A percentile compares a stretch with the other conserved stretches of the same genome.
Evolutionary conservation across 2,888 invertebrate species (phyloP).

Genomic region (Aphodius granarius): DNA sequence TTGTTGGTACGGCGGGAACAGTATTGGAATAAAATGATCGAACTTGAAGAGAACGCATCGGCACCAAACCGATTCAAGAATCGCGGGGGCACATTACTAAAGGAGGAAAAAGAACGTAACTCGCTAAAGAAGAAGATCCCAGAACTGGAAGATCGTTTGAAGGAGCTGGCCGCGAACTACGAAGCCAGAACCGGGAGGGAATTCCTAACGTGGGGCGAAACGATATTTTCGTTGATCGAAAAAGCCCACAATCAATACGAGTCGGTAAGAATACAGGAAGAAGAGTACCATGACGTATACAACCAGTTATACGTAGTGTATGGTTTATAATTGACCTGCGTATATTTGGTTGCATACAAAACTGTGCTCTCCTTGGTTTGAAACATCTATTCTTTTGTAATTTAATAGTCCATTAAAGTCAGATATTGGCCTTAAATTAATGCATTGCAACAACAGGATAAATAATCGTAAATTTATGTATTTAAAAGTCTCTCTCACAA

Average conservation of each 20-base stretch:
- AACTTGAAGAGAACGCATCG: conserved; percentile 73
- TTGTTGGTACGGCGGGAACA: conserved; percentile 67
- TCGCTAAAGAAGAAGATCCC: conserved; percentile 71
- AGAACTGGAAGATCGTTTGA: conserved; percentile 70
- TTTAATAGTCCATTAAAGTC: no score
- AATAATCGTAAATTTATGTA: no score
- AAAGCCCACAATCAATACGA: conserved; percentile 65
- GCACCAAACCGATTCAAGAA: conserved; percentile 84
- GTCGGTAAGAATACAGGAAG: no score
- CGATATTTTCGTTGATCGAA: conserved; percentile 63
- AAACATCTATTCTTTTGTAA: no score
- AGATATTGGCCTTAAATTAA: no score
- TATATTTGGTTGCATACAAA: no score
- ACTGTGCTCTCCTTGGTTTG: no score
- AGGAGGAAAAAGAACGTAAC: conserved; percentile 87
- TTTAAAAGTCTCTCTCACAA: no score
- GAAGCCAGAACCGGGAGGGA: conserved; percentile 57
- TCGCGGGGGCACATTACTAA: conserved; percentile 81
- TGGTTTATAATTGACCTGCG: no score
- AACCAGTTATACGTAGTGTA: no score
- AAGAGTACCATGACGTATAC: no score
- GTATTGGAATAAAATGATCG: conserved; percentile 75
- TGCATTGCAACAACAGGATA: no score
- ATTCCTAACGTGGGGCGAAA: conserved; percentile 67
- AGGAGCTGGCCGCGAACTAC: conserved; percentile 59